Evolutionary conservation across 2,797 vertebrate species (phyloP).

Genomic region (Tragopan temminckii): DNA sequence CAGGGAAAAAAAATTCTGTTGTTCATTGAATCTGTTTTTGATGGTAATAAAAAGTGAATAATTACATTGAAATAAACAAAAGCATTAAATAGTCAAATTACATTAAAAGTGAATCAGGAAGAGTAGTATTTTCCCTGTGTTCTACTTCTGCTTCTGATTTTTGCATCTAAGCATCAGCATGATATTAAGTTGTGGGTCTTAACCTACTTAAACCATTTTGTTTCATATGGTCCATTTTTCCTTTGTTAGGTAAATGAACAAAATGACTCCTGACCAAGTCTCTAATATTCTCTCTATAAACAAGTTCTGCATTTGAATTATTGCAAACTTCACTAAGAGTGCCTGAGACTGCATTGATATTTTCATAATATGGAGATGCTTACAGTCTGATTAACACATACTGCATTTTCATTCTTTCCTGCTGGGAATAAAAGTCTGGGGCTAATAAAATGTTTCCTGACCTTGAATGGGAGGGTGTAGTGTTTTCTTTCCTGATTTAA

Average conservation of each 20-base stretch:
- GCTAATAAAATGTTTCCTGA: conserved; percentile 47
- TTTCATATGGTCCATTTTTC: neutral
- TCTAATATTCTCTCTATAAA: neutral
- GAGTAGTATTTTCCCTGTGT: neutral
- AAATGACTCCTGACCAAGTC: neutral
- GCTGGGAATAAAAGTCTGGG: conserved; percentile 16
- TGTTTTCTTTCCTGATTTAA: neutral
- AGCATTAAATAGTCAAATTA: neutral
- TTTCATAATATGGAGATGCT: conserved; percentile 36
- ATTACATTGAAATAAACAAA: neutral
- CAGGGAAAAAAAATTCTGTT: accelerated
- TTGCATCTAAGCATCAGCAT: neutral
- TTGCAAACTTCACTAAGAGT: neutral
- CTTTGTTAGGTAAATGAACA: neutral
- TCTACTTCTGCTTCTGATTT: neutral
- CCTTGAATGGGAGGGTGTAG: neutral
- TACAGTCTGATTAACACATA: neutral
- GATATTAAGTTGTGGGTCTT: neutral
- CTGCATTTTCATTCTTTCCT: conserved; percentile 35
- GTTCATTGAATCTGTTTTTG: neutral
- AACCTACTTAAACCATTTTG: neutral
- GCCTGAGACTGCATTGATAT: neutral
- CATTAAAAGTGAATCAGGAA: conserved; percentile 11
- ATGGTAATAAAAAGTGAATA: neutral
- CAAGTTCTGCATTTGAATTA: neutral